Evolutionary conservation across 2,888 invertebrate species (phyloP), one percentile per base, ranked within the genome.

Genomic region (Boloria selene): DNA sequence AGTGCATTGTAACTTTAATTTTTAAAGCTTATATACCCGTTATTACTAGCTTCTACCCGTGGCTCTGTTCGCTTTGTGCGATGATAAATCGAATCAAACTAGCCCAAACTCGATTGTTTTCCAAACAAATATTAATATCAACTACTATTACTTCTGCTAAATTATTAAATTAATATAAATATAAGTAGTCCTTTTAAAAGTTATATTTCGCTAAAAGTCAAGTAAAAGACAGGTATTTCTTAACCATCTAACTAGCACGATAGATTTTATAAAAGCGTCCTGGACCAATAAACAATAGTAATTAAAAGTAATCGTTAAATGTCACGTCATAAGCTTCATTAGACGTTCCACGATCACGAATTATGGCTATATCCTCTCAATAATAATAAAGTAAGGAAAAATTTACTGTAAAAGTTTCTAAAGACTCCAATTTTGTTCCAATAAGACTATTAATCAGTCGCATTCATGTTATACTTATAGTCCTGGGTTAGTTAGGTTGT

Each of bases 261-360:
- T 50, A 14, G 31, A 45, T 53, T 53, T 47, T 53, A 54, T 55
- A 62, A 62, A 13, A 49, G 1, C 26, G 26, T 45, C 16, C 17
- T 50, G 13, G 10, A 6, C 13, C 47, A 59, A 50, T 59, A 59
- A 59, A 59, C 31, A 59, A 51, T 18, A 26, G n/a, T 64, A 69
- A 66, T 66, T 64, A 63, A 69, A 66, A 63, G 49, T 42, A 62
- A 65, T 51, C 63, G 62, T 66, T 66, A 69, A 69, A 69, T 69
- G 69, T 56, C 69, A 69, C 22, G 63, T 60, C 66, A 69, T 61
- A 66, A 69, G 56, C 56, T 66, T 64, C 61, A 64, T 66, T 69
- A 56, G 69, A 64, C 66, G 63, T 61, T 56, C 56, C 60, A 69
- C 51, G 66, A 66, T 61, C 64, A 59, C 49, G 59, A 50, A 59